A percentile compares a stretch with the other conserved stretches of the same genome.
Conservation (phyloP, 2,797 vertebrate genomes). For the Alauda arvensis region DNA sequence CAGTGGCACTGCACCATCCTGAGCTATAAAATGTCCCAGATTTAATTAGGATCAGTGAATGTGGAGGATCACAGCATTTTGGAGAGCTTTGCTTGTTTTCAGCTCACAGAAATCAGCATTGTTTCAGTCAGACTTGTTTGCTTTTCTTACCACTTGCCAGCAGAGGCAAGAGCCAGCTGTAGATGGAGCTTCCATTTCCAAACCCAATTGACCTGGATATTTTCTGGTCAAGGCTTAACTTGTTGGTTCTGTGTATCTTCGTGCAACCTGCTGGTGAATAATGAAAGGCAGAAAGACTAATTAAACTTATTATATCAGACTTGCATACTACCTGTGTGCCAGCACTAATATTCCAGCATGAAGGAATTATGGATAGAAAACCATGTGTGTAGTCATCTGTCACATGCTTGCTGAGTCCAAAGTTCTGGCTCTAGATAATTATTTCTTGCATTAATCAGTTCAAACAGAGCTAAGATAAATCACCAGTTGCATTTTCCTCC, state of each 20-base stretch:
- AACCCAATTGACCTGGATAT: neutral
- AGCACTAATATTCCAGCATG: neutral
- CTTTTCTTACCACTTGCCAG: neutral
- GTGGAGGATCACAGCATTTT: neutral
- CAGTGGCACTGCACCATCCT: neutral
- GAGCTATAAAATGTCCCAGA: neutral
- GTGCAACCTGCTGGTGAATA: neutral
- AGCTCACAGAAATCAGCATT: neutral
- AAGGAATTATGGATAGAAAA: neutral
- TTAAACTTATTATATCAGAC: neutral
- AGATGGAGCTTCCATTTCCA: neutral
- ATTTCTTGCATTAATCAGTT: slow-evolving; percentile 9
- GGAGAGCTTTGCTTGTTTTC: neutral
- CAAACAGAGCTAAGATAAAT: slow-evolving; percentile 3
- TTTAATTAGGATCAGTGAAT: neutral
- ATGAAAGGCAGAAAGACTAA: neutral
- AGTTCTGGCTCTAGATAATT: neutral
- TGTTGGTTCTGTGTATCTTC: neutral
- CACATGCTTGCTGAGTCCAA: neutral
- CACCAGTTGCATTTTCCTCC: neutral
- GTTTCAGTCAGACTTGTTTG: neutral
- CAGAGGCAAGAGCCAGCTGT: neutral
- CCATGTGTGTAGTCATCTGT: neutral
- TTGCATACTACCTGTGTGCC: neutral
- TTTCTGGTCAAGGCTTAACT: neutral